Evolutionary conservation across 2,888 invertebrate species (phyloP).

Genomic region (Microctonus hyperodae): DNA sequence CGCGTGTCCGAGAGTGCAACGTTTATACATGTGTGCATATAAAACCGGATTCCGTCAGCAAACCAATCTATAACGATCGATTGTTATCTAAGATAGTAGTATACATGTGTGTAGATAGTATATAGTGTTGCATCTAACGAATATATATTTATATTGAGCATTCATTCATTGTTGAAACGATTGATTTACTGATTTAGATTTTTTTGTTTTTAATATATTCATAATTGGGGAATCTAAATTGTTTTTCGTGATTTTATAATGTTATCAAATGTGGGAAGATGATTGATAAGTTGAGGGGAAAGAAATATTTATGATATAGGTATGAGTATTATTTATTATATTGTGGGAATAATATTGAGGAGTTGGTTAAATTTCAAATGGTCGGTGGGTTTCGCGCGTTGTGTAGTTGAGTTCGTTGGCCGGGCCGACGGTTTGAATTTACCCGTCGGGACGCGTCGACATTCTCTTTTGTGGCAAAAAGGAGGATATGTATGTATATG

Average conservation of each 20-base stretch:
- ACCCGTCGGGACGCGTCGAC: constrained; percentile 34
- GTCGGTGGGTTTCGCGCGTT: constrained; percentile 28
- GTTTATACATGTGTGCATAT: not conserved
- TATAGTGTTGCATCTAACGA: not conserved
- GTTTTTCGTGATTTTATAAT: no score
- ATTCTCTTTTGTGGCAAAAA: constrained; percentile 13
- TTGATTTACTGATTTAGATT: no score
- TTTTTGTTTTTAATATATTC: no score
- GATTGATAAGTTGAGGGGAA: no score
- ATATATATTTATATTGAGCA: not conserved
- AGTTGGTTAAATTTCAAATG: constrained; percentile 14
- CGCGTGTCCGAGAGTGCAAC: no score
- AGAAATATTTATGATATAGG: no score
- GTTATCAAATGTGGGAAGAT: no score
- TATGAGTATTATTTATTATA: no score
- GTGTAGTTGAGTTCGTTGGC: constrained; percentile 34
- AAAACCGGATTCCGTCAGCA: constrained; percentile 26
- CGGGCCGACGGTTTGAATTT: constrained; percentile 34
- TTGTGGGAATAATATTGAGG: no score
- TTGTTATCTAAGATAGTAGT: constrained; percentile 2
- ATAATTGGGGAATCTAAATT: no score
- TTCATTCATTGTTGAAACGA: no score
- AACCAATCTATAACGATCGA: constrained; percentile 29
- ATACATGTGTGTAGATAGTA: no score
- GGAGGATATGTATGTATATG: constrained; percentile 1